Base-by-base conservation (phyloP, 2,888 invertebrate species). In the Agrotis segetum region DNA sequence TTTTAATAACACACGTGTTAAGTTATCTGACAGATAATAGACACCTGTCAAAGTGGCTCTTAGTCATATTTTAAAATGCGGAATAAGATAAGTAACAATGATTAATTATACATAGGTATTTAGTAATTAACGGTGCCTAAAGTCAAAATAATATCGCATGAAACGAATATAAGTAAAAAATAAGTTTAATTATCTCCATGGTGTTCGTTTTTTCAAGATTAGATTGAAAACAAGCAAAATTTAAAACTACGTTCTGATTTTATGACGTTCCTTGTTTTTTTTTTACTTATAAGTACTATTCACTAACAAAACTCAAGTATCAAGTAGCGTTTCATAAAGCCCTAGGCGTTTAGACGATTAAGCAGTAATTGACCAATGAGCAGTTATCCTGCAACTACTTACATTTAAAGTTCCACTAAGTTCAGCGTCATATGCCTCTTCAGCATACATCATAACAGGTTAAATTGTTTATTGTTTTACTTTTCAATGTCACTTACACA, bases 361-460 rank as follows among this genome's bases (percentile, higher is more conserved):
- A 73, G 56, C 49, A 34, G 49, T 49, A 56, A 34, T 34, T 53
- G 40, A 66, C 61, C 44, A 55, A 16, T 24, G n/a, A 62, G 61
- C 34, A 62, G 34, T 7, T 40, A 7, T 47, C 17, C 49, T 21
- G 17, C 59, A 65, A 70, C 24, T 62, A 90, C 93, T 92, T 86
- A 94, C 94, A 80, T 73, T 85, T 49, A 94, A 81, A 40, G 88
- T 84, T 53, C 94, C 94, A 68, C 89, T 89, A 17, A 88, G 67
- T 80, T 94, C 91, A n/a, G 89, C 93, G 60, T 90, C 89, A 74
- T 91, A 88, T 2, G 95, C 95, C 67, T 95, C 95, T 79, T 94
- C 94, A 17, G 94, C 95, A 67, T 85, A 85, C 93, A 94, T 93
- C 47, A 78, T 87, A 14, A 13, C 21, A 21, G 19, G 19, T 56